Evolutionary conservation across 1,140 invertebrate species (phyloP).

Genomic region (Brachionus calyciflorus): DNA sequence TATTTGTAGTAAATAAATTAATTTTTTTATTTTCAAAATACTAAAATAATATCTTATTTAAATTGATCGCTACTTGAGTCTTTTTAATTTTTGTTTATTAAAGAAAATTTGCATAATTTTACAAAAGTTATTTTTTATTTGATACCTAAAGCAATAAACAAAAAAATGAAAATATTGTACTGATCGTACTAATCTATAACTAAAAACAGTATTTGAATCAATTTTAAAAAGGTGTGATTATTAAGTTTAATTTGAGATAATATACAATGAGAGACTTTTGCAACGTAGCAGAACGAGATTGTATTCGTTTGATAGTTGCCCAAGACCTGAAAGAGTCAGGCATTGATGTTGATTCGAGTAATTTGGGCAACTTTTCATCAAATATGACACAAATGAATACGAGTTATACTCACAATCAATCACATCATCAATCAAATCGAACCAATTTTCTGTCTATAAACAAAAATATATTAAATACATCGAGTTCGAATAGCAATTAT

Average conservation of each 20-base stretch:
- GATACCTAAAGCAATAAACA: too few relatives aligned
- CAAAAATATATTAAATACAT: constrained; percentile 25
- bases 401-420: constrained; percentile 26
- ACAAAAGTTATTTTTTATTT: too few relatives aligned
- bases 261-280: constrained; percentile 42
- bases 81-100: too few relatives aligned
- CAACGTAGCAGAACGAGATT: constrained; percentile 45
- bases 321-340: constrained; percentile 44
- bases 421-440: neutral
- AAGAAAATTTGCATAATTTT: too few relatives aligned
- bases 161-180: too few relatives aligned
- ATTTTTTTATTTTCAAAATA: too few relatives aligned
- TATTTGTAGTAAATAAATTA: too few relatives aligned
- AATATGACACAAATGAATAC: constrained; percentile 42
- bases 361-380: constrained; percentile 26
- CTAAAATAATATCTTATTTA: too few relatives aligned
- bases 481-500: constrained; percentile 1
- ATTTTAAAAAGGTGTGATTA: too few relatives aligned
- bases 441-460: neutral
- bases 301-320: constrained; percentile 43
- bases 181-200: too few relatives aligned
- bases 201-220: neutral
- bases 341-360: constrained; percentile 42
- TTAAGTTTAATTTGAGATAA: neutral
- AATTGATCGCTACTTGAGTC: too few relatives aligned